Evolutionary conservation across 1,140 invertebrate species (phyloP).

Genomic region (Bombus ignitus): DNA sequence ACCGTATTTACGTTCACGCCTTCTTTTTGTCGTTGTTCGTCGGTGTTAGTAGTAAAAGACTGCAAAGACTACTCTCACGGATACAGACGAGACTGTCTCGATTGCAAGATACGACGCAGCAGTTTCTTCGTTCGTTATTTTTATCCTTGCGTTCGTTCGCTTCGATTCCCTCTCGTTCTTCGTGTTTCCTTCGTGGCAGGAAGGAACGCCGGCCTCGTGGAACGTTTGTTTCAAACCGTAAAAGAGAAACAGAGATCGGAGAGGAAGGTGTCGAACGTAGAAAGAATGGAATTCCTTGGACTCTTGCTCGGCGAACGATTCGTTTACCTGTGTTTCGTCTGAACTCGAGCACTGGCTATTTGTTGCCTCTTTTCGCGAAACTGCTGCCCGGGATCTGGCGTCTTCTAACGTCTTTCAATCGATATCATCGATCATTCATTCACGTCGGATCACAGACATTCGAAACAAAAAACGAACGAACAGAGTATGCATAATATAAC

Average conservation of each 20-base stretch:
- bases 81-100: slow-evolving; percentile 49
- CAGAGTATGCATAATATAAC: slow-evolving; percentile 1
- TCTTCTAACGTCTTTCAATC: not conserved
- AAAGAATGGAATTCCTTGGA: not conserved
- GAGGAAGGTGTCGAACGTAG: not conserved
- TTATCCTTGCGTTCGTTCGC: not conserved
- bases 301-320: not conserved
- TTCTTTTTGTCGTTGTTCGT: slow-evolving; percentile 37
- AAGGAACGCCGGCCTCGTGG: slow-evolving; percentile 9
- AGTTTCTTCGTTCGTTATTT: slow-evolving; percentile 40
- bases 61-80: slow-evolving; percentile 21
- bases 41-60: slow-evolving; percentile 51
- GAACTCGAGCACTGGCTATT: too few relatives aligned
- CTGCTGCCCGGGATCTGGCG: slow-evolving; percentile 53
- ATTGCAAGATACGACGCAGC: slow-evolving; percentile 50
- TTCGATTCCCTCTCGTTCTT: not conserved
- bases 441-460: not conserved
- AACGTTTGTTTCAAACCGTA: not conserved
- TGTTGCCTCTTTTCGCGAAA: not conserved
- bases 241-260: not conserved
- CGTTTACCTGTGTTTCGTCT: too few relatives aligned
- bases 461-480: not conserved
- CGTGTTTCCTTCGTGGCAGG: not conserved
- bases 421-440: not conserved
- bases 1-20: not conserved